A percentile compares a stretch with the other conserved stretches of the same genome.
Conservation (phyloP, 2,113 vertebrate species). For the Trematomus loennbergii region DNA sequence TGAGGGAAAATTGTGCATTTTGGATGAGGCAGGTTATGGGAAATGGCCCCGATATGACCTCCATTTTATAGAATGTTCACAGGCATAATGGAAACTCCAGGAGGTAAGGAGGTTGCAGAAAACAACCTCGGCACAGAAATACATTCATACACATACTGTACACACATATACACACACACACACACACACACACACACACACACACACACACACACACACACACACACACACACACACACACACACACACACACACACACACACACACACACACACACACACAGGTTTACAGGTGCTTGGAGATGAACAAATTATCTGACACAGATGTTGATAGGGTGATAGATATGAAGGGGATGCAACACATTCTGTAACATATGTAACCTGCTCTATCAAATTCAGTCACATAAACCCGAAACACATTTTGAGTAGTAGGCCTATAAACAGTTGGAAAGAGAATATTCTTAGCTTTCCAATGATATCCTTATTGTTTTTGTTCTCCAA, state of each 20-base stretch:
- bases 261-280: constrained; percentile 2
- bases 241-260: background rate
- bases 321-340: constrained; percentile 10
- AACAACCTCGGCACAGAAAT: constrained; percentile 31
- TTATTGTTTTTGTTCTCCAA: too few relatives aligned
- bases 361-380: background rate
- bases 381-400: too few relatives aligned
- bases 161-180: background rate
- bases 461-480: too few relatives aligned
- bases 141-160: constrained; percentile 1
- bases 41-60: constrained; percentile 81
- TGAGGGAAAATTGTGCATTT: constrained; percentile 79
- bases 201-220: background rate
- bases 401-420: too few relatives aligned
- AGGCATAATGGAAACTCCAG: constrained; percentile 83
- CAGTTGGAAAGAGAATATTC: too few relatives aligned
- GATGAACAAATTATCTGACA: background rate
- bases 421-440: too few relatives aligned
- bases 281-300: constrained; percentile 16
- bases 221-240: background rate
- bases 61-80: constrained; percentile 81
- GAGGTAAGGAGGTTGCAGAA: constrained; percentile 72
- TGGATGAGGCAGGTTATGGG: constrained; percentile 76
- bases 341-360: background rate
- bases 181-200: background rate